Evolutionary conservation across 2,888 invertebrate species (phyloP).

Genomic region (Tipula unca): DNA sequence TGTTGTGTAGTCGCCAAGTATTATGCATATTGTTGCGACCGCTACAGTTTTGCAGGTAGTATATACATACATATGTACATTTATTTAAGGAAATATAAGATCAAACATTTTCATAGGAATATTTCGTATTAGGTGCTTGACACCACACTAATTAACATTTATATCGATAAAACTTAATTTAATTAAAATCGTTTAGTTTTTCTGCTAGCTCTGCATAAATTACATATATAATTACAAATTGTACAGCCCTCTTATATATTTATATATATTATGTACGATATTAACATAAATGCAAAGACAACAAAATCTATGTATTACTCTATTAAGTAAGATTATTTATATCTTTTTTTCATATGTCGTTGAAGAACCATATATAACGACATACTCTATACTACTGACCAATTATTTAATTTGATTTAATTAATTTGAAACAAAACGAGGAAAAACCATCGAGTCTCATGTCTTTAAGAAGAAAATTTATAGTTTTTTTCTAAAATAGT

Average conservation of each 20-base stretch:
- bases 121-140: neutral
- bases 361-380: neutral
- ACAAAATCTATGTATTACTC: neutral
- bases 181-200: neutral
- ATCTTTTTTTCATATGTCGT: neutral
- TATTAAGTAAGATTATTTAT: neutral
- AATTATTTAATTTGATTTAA: constrained; percentile 1
- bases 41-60: neutral
- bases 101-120: neutral
- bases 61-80: neutral
- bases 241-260: neutral
- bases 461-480: neutral
- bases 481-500: neutral
- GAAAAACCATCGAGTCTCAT: neutral
- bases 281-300: constrained; percentile 8
- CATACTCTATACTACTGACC: neutral
- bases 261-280: neutral
- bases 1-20: no score
- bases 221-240: neutral
- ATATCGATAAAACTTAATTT: constrained; percentile 8
- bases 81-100: neutral
- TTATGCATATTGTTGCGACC: no score
- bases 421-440: neutral
- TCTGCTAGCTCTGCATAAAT: neutral
- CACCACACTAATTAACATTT: neutral